Evolutionary conservation across 2,888 invertebrate genomes (phyloP), one percentile per base, ranked within the genome.

Genomic region (Chironomus tentans): DNA sequence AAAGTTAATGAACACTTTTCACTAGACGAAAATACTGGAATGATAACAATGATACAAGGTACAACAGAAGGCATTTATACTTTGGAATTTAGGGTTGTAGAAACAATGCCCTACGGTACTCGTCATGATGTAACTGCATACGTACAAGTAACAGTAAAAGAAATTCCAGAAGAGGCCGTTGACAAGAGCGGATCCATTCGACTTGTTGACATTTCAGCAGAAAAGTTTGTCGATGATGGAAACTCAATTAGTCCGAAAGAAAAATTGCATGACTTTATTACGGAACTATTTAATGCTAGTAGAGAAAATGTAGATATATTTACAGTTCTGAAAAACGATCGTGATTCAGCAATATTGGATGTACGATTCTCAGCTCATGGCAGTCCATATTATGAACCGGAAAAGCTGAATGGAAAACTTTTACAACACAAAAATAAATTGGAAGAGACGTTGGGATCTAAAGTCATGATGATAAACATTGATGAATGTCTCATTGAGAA

Each of bases 341-440:
- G 85, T 61, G 85, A 86, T 77, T 81, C 82, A 12, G 86, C 87
- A 0, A 87, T 90, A 10, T 84, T 95, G 77, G 97, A 98, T 81
- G 92, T 98, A 0, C 86, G 97, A 78, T 98, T 92, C 82, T 92
- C 97, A 0, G 97, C 94, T 0, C 97, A 97, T 81, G 95, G 95
- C 0, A 97, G 97, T 0, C 97, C 97, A 0, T 97, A 96, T 82
- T 96, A 95, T 82, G 89, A 91, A 0, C 88, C 96, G 0, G 94
- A 94, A 82, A 93, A 91, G 81, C 85, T 98, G 7, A 94, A 98
- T 80, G 93, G 94, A 5, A 89, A 94, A 81, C 87, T 93, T n/a
- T 88, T 90, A 6, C 88, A 88, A 77, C 87, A 92, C 80, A 89
- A 92, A 78, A 87, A 88, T 62, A 87, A 89, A 85, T 82, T 94